Evolutionary conservation across 2,797 vertebrate genomes (phyloP), one percentile per base, ranked within the genome.

Genomic region (Menidia menidia): DNA sequence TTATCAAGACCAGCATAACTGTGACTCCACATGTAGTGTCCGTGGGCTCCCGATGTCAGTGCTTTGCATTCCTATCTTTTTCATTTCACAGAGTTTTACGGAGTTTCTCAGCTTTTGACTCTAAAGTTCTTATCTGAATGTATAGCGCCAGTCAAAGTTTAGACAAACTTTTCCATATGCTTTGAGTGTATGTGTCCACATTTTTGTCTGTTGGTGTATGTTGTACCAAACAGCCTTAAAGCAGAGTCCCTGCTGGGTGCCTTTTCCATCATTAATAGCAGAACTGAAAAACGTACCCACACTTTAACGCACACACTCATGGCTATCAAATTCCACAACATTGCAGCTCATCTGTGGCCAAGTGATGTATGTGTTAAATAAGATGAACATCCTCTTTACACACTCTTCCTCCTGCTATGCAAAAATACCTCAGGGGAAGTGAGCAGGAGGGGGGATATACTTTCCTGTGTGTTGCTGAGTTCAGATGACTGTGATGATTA

Each of bases 401-500:
- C 63, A 58, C 68, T 78, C 64, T 77, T 74, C 47, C 76, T 83
- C 88, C 39, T 0, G 18, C 78, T 84, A 82, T 41, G 58, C 30
- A 11, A 73, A 33, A 75, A 75, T 69, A 66, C 79, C 77, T 60
- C 79, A 64, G 45, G 75, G 75, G 81, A 75, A 70, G 81, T 56
- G 64, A 74, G 70, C 52, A 44, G 31, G 68, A 57, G 64, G 63
- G 33, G 78, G 71, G 69, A 54, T 73, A 63, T 76, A 80, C 82
- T 73, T 93, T 80, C 82, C 86, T 88, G 78, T 85, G 77, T 90
- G 88, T 87, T 87, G 83, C 87, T 85, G 86, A 91, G 92, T 94
- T 92, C 90, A 93, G 92, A 95, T 92, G 87, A 93, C 90, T 91
- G 87, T 78, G 74, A 69, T 89, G 91, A 95, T 95, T 94, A 95